Percentiles rank a stretch among this genome's conserved stretches.
Evolutionary conservation across 1,140 invertebrate species (phyloP).

Genomic region (Monomorium pharaonis): DNA sequence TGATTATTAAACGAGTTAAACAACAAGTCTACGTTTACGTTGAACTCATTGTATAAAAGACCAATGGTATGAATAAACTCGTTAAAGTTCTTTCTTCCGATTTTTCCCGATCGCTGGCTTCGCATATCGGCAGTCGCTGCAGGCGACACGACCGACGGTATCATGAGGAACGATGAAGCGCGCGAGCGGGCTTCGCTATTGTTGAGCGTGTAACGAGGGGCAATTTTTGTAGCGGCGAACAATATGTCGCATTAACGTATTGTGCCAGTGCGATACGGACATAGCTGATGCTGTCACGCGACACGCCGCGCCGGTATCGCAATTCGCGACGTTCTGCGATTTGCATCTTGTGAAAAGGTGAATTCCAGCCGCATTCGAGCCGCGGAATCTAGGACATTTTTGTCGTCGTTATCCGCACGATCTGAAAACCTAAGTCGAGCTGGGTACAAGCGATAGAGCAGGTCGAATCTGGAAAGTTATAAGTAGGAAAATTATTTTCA

Average conservation of each 20-base stretch:
- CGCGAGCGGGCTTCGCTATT: constrained; percentile 72
- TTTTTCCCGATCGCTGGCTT: constrained; percentile 10
- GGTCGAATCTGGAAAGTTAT: no score
- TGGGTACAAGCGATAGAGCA: no score
- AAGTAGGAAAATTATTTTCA: neutral
- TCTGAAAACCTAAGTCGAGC: neutral
- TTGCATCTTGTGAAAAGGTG: constrained; percentile 69
- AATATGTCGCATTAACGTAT: constrained; percentile 85
- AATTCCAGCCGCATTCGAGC: neutral
- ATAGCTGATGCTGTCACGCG: constrained; percentile 58
- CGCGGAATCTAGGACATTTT: constrained; percentile 30
- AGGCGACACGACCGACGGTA: neutral
- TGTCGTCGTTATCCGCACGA: neutral
- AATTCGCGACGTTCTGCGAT: constrained; percentile 66
- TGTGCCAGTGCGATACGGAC: constrained; percentile 68
- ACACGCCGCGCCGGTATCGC: constrained; percentile 65
- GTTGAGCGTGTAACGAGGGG: constrained; percentile 81
- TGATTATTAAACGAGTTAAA: no score
- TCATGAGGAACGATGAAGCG: neutral
- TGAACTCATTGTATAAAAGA: constrained; percentile 38
- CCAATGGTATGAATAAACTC: neutral
- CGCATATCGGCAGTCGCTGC: neutral
- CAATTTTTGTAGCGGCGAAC: constrained; percentile 84
- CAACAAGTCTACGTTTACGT: no score
- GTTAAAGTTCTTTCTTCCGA: neutral